Conservation (phyloP, 1,140 invertebrate species). For the Tribolium castaneum region DNA sequence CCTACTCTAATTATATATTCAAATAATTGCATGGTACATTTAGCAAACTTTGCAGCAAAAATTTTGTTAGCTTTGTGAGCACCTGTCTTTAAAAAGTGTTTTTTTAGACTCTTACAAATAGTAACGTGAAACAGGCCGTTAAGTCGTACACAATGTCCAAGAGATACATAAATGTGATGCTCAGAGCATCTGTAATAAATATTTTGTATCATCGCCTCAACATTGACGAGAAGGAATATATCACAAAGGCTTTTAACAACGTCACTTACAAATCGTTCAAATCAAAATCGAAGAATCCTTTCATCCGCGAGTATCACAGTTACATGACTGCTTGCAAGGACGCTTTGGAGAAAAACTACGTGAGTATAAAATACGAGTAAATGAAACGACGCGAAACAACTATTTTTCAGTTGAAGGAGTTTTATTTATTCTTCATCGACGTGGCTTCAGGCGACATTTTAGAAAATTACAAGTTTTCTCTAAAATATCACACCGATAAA, state of each 20-base stretch:
- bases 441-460: neutral
- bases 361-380: neutral
- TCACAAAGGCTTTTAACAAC: neutral
- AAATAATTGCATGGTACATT: too few species aligned
- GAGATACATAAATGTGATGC: constrained; percentile 1
- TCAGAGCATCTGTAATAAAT: neutral
- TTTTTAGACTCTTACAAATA: constrained; percentile 4
- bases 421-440: neutral
- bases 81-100: too few species aligned
- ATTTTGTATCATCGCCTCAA: constrained; percentile 4
- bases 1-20: too few species aligned
- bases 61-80: too few species aligned
- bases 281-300: neutral
- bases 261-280: neutral
- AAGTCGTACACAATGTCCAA: constrained; percentile 3
- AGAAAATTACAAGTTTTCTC: neutral
- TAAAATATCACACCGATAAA: neutral
- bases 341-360: constrained; percentile 3
- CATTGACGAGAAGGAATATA: constrained; percentile 10
- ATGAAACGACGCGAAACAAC: neutral
- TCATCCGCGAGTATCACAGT: neutral
- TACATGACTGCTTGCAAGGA: neutral
- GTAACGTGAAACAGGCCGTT: neutral
- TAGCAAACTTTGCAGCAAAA: too few species aligned
- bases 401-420: constrained; percentile 2